Evolutionary conservation across 2,888 invertebrate genomes (phyloP), one percentile per base, ranked within the genome.

Genomic region (Dasysyrphus tricinctus): DNA sequence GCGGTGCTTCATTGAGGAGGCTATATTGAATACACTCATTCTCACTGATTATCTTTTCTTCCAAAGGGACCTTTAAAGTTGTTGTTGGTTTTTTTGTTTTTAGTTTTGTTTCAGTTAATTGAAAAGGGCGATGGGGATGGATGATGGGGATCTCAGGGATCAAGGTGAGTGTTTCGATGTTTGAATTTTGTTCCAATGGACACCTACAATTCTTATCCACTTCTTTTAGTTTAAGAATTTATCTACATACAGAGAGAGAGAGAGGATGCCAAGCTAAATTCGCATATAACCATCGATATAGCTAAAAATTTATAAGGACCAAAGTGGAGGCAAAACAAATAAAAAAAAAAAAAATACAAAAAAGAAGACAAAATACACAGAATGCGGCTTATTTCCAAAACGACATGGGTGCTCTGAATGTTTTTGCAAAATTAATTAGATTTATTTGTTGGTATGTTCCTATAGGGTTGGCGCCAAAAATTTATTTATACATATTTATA

Each of bases 141-240:
- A n/a, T 78, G 69, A 69, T 69, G 69, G 39, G 67, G 69, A 54
- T 69, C 69, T 54, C 69, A 39, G 69, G 54, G 51, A 81, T 82
- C 78, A 78, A 81, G 86, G 86, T 86, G 78, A 86, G 86, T 82
- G 86, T 82, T 86, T 82, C 70, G 75, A 75, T 86, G 86, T 86
- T 86, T 86, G 79, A 86, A 86, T 86, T 86, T 86, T 86, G 86
- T 86, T 72, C 82, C 54, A 78, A 65, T 72, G 86, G 86, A 86
- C 86, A 86, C 86, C 86, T 86, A 86, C 86, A 86, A 86, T 78
- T 61, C 57, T 77, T 78, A 74, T 78, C 81, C 73, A 7, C 69
- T 47, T 59, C 69, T 47, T 59, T 54, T 57, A 16, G 39, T 42
- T 54, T 44, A 34, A n/a, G 42, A 56, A 67, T 67, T 32, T 57